Evolutionary conservation across 2,888 invertebrate species (phyloP).

Genomic region (Stenurella melanura): DNA sequence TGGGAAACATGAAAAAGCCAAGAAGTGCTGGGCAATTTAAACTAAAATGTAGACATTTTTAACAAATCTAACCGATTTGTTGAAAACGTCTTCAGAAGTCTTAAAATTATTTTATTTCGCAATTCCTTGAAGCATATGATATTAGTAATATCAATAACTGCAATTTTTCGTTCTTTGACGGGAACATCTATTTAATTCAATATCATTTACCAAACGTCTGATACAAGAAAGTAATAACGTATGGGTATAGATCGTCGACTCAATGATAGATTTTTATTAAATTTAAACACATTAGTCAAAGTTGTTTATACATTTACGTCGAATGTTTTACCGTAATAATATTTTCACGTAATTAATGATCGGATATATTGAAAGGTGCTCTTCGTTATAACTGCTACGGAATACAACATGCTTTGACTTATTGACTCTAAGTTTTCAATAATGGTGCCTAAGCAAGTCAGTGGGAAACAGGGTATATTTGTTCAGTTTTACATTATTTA

Average conservation of each 20-base stretch:
- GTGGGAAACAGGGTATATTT: slow-evolving; percentile 38
- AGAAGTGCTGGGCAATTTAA: no score
- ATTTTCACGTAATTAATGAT: slow-evolving; percentile 33
- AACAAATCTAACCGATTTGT: no score
- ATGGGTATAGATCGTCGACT: background rate
- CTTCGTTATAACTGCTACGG: slow-evolving; percentile 44
- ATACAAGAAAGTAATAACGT: background rate
- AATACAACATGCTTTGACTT: slow-evolving; percentile 44
- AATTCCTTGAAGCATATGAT: no score
- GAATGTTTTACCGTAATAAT: slow-evolving; percentile 19
- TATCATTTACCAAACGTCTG: background rate
- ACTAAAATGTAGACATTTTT: no score
- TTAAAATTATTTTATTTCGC: no score
- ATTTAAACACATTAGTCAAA: slow-evolving; percentile 30
- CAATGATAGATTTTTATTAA: slow-evolving; percentile 22
- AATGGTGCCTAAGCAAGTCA: slow-evolving; percentile 48
- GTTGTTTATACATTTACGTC: slow-evolving; percentile 32
- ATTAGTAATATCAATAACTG: background rate
- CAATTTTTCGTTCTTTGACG: background rate
- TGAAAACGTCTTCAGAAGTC: no score
- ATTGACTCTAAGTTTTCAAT: slow-evolving; percentile 51
- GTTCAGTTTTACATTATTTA: background rate
- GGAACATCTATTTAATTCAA: background rate
- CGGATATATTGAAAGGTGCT: slow-evolving; percentile 39
- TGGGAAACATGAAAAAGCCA: no score